Evolutionary conservation across 53 echinoderm and acorn worm species (phyloP).

Genomic region (Luidia sarsii): DNA sequence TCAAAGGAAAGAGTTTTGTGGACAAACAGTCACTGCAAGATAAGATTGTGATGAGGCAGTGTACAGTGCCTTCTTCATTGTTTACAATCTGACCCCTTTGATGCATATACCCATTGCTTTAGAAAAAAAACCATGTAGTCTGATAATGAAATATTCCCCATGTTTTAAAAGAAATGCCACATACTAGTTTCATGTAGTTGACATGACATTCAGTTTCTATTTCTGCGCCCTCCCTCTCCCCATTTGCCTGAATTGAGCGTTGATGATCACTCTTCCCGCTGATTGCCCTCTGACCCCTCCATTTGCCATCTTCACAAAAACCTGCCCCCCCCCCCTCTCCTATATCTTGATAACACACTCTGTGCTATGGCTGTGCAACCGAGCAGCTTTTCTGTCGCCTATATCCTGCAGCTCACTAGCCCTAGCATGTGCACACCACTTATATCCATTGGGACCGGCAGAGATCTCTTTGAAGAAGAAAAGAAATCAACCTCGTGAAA

Average conservation of each 20-base stretch:
- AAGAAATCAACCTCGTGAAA: neutral
- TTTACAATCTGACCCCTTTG: conserved; percentile 21
- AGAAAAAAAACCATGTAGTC: conserved; percentile 19
- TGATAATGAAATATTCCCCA: neutral
- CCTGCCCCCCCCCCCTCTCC: too few species aligned
- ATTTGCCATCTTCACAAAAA: too few species aligned
- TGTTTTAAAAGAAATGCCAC: conserved; percentile 1
- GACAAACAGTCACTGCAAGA: too few species aligned
- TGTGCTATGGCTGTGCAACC: conserved; percentile 31
- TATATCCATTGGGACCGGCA: too few species aligned
- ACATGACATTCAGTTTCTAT: neutral
- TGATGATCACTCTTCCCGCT: too few species aligned
- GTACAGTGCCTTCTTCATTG: conserved; percentile 23
- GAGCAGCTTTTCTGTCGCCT: neutral
- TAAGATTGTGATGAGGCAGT: conserved; percentile 37
- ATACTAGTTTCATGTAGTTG: neutral
- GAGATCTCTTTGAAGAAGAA: neutral
- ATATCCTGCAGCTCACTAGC: conserved; percentile 8
- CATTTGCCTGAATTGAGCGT: conserved; percentile 41
- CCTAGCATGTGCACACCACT: conserved; percentile 39
- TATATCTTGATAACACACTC: conserved; percentile 9
- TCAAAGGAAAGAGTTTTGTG: too few species aligned
- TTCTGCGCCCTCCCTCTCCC: too few species aligned
- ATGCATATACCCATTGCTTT: conserved; percentile 39
- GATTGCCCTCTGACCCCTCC: too few species aligned